Conservation (phyloP, 2,113 vertebrate genomes). For the Entelurus aequoreus region DNA sequence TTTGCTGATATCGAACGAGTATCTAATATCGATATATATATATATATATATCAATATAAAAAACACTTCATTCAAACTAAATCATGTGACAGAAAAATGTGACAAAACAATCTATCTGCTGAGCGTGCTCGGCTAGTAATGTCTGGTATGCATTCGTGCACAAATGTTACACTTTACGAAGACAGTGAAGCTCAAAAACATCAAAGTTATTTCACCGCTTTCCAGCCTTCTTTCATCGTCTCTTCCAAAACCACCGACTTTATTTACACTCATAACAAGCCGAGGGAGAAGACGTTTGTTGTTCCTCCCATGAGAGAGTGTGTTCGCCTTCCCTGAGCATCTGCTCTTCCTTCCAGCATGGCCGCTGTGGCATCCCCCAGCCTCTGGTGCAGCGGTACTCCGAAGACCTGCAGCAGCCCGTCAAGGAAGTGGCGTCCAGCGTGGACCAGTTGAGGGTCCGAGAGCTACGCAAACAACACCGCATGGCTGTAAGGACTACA, state of each 20-base stretch:
- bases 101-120: too few species aligned
- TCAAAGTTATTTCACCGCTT: too few species aligned
- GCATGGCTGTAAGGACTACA: constrained; percentile 87
- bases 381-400: constrained; percentile 88
- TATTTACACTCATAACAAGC: background rate
- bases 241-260: constrained; percentile 1
- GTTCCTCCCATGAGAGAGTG: background rate
- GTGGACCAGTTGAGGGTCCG: constrained; percentile 92
- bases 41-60: too few species aligned
- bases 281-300: background rate
- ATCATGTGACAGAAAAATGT: too few species aligned
- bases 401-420: constrained; percentile 84
- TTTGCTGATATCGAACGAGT: too few species aligned
- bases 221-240: too few species aligned
- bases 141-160: too few species aligned
- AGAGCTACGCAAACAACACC: constrained; percentile 90
- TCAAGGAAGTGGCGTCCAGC: constrained; percentile 81
- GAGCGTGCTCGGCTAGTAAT: too few species aligned
- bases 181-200: too few species aligned
- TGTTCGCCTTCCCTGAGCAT: background rate
- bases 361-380: constrained; percentile 91
- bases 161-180: too few species aligned
- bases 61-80: too few species aligned
- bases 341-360: constrained; percentile 70
- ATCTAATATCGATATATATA: too few species aligned